These are phyloP conservation scores for Biston betularia DNA, from an alignment of 2,888 invertebrate species.

Conservation along the genomic window DNA sequence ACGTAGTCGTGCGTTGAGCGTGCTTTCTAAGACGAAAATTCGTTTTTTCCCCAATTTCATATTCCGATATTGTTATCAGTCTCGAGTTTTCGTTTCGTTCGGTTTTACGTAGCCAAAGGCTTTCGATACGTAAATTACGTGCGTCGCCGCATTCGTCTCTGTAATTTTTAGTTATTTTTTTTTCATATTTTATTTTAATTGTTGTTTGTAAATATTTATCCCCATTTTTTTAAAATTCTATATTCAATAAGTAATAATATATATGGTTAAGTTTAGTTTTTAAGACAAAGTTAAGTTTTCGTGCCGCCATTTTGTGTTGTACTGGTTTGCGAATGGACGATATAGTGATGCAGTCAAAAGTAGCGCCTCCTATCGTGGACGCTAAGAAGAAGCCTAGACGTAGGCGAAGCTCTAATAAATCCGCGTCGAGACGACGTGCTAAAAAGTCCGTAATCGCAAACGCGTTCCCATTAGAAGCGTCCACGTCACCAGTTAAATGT, in stretches of 20 bases:
- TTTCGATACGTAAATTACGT: conserved; percentile 39
- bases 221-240: conserved; percentile 45
- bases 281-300: conserved; percentile 41
- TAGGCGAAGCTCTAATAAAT: conserved; percentile 65
- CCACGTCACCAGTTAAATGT: conserved; percentile 67
- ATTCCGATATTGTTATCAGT: not conserved
- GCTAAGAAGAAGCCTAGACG: conserved; percentile 64
- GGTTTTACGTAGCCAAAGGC: conserved; percentile 44
- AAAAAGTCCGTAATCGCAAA: conserved; percentile 52
- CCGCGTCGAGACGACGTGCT: conserved; percentile 62
- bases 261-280: conserved; percentile 50
- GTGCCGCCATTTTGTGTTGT: conserved; percentile 54
- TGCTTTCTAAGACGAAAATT: conserved; percentile 52
- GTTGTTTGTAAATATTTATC: conserved; percentile 34
- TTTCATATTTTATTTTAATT: conserved; percentile 42
- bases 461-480: conserved; percentile 42
- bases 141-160: conserved; percentile 53
- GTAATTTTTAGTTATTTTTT: conserved; percentile 40
- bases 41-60: conserved; percentile 42
- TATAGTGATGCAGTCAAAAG: conserved; percentile 44
- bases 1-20: conserved; percentile 63
- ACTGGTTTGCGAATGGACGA: conserved; percentile 13
- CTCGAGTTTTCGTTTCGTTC: not conserved
- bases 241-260: conserved; percentile 49
- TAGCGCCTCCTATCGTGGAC: conserved; percentile 51